Base-by-base conservation (phyloP, 2,113 vertebrate species). In the Petroica traversi region DNA sequence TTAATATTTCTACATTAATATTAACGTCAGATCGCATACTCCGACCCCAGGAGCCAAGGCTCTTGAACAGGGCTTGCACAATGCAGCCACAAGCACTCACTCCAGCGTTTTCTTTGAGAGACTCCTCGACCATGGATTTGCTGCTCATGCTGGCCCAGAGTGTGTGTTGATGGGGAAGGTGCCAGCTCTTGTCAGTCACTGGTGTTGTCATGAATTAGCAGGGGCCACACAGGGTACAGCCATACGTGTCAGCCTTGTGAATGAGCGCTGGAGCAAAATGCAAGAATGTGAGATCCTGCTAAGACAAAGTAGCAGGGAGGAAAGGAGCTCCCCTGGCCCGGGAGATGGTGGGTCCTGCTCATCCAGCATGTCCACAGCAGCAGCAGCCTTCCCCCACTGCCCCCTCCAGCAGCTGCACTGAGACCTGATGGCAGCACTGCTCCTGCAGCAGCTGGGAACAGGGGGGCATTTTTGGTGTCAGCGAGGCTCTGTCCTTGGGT, bases 181-280 rank as follows among this genome's bases (percentile, higher is more conserved):
- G 89, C 88, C 95, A 96, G 89, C 94, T 94, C 93, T 93, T 88
- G 94, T 92, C 94, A 94, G 85, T 94, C 93, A 92, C 68, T 29
- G 4, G 75, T 93, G 94, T 93, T 96, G 96, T 96, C 90, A 74
- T 54, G 93, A 94, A 92, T 94, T 97, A 95, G 79, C 94, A 81
- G 85, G 78, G 90, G 88, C 87, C 78, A 52, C 68, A 40, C 89
- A 76, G 83, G 69, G 77, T 85, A 78, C 77, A 94, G 78, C 81
- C 89, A 49, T 64, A 92, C 19, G 31, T 95, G 95, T 92, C 91
- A 95, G 95, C 87, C 95, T 46, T 94, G 92, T 85, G 93, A 94
- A 95, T 54, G 89, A 95, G 91, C 38, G 41, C 86, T 87, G 96
- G 84, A 91, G 94, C 91, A 89, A 52, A 74, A 89, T 88, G 89